These are phyloP conservation scores for Gymnoscopelus braueri DNA, from an alignment of 2,797 vertebrate genomes.

Conservation along the genomic window DNA sequence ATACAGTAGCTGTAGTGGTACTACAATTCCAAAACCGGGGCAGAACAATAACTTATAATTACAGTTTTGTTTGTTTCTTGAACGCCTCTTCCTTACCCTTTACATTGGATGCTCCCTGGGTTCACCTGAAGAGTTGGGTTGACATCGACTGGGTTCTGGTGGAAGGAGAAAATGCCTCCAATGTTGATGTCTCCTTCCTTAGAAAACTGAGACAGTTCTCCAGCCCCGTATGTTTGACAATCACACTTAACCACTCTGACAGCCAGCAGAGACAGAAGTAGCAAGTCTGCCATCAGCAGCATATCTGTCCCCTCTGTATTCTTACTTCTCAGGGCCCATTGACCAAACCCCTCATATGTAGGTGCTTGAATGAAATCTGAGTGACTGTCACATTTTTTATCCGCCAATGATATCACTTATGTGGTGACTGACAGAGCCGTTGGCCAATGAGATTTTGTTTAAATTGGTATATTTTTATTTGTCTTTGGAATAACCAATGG, in stretches of 20 bases:
- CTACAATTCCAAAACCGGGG: neutral
- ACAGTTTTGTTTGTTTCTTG: neutral
- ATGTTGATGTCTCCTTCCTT: conserved; percentile 80
- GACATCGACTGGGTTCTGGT: conserved; percentile 75
- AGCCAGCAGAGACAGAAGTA: conserved; percentile 60
- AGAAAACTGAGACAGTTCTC: conserved; percentile 78
- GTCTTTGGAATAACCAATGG: conserved; percentile 6
- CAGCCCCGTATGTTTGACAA: conserved; percentile 75
- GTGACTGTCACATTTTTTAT: conserved; percentile 16
- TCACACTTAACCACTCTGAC: conserved; percentile 54
- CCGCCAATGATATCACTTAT: conserved; percentile 47
- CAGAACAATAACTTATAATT: neutral
- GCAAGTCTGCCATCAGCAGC: conserved; percentile 60
- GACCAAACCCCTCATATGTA: conserved; percentile 1
- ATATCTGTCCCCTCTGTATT: conserved; percentile 51
- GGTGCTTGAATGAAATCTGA: neutral
- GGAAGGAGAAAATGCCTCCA: conserved; percentile 85
- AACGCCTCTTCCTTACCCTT: conserved; percentile 71
- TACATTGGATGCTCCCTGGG: conserved; percentile 75
- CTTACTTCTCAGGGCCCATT: conserved; percentile 18
- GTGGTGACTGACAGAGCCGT: conserved; percentile 34
- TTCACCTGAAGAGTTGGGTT: conserved; percentile 66
- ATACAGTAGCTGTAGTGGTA: too few species aligned
- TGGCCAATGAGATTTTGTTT: conserved; percentile 19
- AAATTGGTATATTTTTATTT: neutral